A percentile compares a stretch with the other conserved stretches of the same genome.
Evolutionary conservation across 2,888 invertebrate species (phyloP).

Genomic region (Limnephilus rhombicus): DNA sequence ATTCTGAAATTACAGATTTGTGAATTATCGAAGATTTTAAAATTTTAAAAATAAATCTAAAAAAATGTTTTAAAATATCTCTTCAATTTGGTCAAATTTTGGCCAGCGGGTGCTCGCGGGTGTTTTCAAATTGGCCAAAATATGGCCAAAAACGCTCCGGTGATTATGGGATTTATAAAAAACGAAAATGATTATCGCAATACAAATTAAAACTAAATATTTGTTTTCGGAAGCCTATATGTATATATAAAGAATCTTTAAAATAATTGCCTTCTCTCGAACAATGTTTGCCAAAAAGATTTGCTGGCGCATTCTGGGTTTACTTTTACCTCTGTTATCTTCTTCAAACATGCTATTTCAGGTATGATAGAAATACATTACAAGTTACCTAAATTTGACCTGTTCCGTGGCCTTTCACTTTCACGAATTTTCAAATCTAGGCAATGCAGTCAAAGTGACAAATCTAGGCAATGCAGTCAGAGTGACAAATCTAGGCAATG

Average conservation of each 20-base stretch:
- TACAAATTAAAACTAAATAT: background rate
- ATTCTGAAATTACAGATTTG: no score
- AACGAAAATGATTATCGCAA: background rate
- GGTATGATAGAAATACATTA: background rate
- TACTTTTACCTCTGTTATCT: background rate
- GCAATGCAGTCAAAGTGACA: background rate
- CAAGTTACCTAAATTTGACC: background rate
- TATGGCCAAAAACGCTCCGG: no score
- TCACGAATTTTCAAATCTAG: background rate
- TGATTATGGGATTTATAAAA: background rate
- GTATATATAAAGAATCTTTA: background rate
- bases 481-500: no score
- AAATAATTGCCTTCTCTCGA: background rate
- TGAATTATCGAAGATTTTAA: no score
- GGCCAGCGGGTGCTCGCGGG: no score
- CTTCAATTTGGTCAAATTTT: no score
- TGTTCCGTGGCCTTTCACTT: background rate
- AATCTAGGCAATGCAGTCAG: no score
- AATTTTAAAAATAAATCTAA: no score
- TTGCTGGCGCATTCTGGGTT: background rate
- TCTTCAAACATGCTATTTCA: background rate
- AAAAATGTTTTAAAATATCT: no score
- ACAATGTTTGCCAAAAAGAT: background rate
- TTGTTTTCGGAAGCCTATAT: background rate
- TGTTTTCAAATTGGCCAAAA: no score